Percentiles rank a stretch among this genome's conserved stretches.
Evolutionary conservation across 1,140 invertebrate genomes (phyloP).

Genomic region (Drosophila setifemur): DNA sequence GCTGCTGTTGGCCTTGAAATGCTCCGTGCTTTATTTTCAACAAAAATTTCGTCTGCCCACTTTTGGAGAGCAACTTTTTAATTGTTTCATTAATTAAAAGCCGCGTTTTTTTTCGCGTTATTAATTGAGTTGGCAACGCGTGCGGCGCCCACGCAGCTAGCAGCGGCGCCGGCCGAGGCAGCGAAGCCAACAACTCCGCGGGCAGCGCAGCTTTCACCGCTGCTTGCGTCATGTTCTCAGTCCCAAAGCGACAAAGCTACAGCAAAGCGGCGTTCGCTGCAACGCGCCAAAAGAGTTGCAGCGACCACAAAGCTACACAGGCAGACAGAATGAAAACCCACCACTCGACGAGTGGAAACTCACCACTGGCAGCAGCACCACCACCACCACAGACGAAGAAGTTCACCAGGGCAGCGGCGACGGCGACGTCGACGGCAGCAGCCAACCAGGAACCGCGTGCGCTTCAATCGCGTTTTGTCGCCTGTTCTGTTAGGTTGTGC

Average conservation of each 20-base stretch:
- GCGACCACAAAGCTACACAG: too few relatives aligned
- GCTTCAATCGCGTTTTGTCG: conserved; percentile 61
- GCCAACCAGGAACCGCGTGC: conserved; percentile 53
- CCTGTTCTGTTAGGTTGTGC: conserved; percentile 56
- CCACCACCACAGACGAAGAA: conserved; percentile 26
- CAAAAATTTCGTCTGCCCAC: conserved; percentile 9
- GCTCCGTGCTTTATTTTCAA: background rate
- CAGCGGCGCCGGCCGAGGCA: conserved; percentile 14
- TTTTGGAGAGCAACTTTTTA: conserved; percentile 58
- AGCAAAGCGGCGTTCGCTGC: conserved; percentile 8
- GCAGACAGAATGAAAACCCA: conserved; percentile 45
- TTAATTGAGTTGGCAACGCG: conserved; percentile 78
- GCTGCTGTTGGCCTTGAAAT: conserved; percentile 64
- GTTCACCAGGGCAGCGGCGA: conserved; percentile 27
- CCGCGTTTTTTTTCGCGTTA: conserved; percentile 21
- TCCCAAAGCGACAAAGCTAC: conserved; percentile 57
- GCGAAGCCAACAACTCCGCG: background rate
- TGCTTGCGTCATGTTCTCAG: conserved; percentile 67
- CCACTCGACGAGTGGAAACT: conserved; percentile 46
- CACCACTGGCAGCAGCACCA: conserved; percentile 66
- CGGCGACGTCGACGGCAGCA: conserved; percentile 19
- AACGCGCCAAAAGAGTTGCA: conserved; percentile 24
- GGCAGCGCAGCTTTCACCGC: conserved; percentile 68
- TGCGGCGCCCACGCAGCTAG: conserved; percentile 63
- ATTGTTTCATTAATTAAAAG: conserved; percentile 76